phyloP scores from a whole-genome alignment of 2,113 vertebrate genomes.

The Myrmecophaga tridactyla region DNA sequence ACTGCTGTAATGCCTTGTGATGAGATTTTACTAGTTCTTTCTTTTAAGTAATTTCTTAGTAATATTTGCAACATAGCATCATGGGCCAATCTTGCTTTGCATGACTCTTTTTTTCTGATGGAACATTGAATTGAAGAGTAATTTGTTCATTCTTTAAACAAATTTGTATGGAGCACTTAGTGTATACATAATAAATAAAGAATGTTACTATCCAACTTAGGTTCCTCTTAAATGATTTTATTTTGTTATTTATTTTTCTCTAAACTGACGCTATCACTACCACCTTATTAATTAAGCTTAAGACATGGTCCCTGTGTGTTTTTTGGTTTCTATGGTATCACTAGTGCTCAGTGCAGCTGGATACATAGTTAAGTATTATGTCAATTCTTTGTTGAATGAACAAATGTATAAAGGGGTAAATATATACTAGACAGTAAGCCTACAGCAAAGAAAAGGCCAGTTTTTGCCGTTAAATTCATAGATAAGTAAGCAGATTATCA shows the following conservation, averaged over 20 bases:
- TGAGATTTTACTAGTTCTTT: background rate
- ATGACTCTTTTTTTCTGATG: background rate
- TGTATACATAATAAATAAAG: background rate
- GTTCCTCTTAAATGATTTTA: background rate
- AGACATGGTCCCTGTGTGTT: background rate
- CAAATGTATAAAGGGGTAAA: background rate
- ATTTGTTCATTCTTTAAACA: background rate
- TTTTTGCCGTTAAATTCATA: background rate
- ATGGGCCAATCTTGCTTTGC: no score
- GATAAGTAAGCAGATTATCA: background rate
- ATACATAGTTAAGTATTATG: background rate
- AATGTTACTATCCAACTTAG: background rate
- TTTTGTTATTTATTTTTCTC: background rate
- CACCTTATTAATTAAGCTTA: background rate
- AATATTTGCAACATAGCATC: background rate
- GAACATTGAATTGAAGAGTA: background rate
- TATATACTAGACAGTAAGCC: background rate
- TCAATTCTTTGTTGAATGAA: background rate
- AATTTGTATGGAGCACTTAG: background rate
- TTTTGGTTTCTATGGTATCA: background rate
- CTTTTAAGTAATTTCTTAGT: background rate
- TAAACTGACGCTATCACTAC: background rate
- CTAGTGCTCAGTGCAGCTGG: background rate
- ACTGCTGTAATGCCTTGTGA: background rate
- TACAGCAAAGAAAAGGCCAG: background rate